These are phyloP conservation scores for Brachynemurus nebulosus DNA, from an alignment of 2,888 invertebrate species.

Conservation along the genomic window DNA sequence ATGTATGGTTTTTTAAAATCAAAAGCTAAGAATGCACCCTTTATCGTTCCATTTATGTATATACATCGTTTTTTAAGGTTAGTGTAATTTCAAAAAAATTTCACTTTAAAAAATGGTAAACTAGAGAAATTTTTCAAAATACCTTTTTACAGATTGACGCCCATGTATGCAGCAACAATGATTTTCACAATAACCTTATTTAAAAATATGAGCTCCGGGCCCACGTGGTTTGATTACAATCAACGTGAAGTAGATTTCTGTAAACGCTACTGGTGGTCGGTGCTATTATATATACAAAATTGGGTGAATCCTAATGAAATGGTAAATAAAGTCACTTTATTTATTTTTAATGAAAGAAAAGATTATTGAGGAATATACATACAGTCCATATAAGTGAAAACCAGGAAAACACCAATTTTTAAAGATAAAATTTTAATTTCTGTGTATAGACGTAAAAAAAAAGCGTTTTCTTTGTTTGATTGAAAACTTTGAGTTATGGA, in stretches of 20 bases:
- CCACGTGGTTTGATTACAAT: slow-evolving; percentile 30
- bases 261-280: neutral
- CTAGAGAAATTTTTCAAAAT: too few species aligned
- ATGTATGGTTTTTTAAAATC: slow-evolving; percentile 31
- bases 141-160: slow-evolving; percentile 29
- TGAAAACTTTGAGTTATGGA: too few species aligned
- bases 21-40: slow-evolving; percentile 22
- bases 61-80: slow-evolving; percentile 34
- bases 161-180: slow-evolving; percentile 31
- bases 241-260: neutral
- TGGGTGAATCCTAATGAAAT: neutral
- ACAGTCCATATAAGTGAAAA: too few species aligned
- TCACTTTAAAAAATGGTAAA: too few species aligned
- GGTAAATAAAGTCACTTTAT: too few species aligned
- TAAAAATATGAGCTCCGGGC: slow-evolving; percentile 34
- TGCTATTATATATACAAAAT: slow-evolving; percentile 2
- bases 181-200: slow-evolving; percentile 32
- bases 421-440: too few species aligned
- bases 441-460: too few species aligned
- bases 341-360: too few species aligned
- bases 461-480: too few species aligned
- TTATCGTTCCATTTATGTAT: slow-evolving; percentile 28
- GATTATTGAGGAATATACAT: too few species aligned
- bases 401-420: too few species aligned
- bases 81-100: slow-evolving; percentile 6